Evolutionary conservation across 2,113 vertebrate species (phyloP).

Genomic region (Ophthalmolycus amberensis): DNA sequence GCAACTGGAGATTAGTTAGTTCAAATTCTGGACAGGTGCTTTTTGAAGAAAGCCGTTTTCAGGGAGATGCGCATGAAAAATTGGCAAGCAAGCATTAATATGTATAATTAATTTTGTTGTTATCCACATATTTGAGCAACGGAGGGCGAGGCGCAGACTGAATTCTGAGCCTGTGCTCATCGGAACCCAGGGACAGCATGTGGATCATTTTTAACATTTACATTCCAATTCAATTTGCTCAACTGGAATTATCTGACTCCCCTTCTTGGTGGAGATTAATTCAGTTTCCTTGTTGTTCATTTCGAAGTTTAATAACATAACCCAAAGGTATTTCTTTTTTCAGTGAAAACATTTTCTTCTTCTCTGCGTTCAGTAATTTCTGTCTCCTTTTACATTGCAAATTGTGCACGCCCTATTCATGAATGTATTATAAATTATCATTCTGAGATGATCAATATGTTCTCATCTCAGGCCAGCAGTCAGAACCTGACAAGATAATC

Average conservation of each 20-base stretch:
- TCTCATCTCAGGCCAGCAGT: constrained; percentile 61
- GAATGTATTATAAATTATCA: constrained; percentile 61
- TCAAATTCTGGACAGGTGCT: constrained; percentile 75
- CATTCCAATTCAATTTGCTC: constrained; percentile 79
- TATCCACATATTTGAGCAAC: constrained; percentile 79
- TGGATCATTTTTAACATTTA: constrained; percentile 77
- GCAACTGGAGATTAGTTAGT: constrained; percentile 73
- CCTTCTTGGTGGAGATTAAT: constrained; percentile 75
- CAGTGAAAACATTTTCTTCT: constrained; percentile 53
- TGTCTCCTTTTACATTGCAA: constrained; percentile 51
- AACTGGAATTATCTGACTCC: constrained; percentile 77
- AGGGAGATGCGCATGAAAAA: constrained; percentile 69
- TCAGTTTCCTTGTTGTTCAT: constrained; percentile 74
- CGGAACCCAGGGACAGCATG: constrained; percentile 63
- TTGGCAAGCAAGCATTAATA: constrained; percentile 76
- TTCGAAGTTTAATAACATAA: constrained; percentile 79
- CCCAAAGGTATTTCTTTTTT: constrained; percentile 73
- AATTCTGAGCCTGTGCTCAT: constrained; percentile 62
- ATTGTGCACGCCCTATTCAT: constrained; percentile 35
- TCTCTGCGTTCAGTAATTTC: constrained; percentile 61
- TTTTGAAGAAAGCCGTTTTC: constrained; percentile 77
- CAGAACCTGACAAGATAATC: constrained; percentile 70
- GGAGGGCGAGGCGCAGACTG: constrained; percentile 55
- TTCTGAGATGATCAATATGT: constrained; percentile 52
- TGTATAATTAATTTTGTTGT: constrained; percentile 83